Percentiles rank a stretch among this genome's conserved stretches.
phyloP scores from a whole-genome alignment of 2,888 invertebrate species.

The Elysia crispata region DNA sequence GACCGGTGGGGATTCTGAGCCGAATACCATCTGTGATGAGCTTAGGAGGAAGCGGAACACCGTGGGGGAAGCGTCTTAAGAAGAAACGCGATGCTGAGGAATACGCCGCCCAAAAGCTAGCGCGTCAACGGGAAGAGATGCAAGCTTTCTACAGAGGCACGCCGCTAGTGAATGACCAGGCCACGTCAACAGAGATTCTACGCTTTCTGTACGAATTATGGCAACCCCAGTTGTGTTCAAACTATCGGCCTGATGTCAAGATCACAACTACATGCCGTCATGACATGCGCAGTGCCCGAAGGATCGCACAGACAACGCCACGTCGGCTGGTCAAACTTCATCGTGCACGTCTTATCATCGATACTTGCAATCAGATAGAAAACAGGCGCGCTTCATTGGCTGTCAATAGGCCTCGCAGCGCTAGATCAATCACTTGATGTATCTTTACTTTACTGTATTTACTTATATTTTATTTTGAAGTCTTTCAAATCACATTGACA shows the following conservation, averaged over 20 bases:
- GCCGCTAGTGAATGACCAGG: constrained; percentile 32
- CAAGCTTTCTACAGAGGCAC: constrained; percentile 35
- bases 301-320: constrained; percentile 27
- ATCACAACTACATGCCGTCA: constrained; percentile 18
- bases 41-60: background rate
- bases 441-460: too few relatives aligned
- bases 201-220: constrained; percentile 41
- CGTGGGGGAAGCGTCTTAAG: constrained; percentile 18
- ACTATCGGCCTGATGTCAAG: constrained; percentile 17
- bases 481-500: too few relatives aligned
- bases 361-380: constrained; percentile 19
- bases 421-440: constrained; percentile 29
- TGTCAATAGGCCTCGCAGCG: constrained; percentile 14
- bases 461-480: too few relatives aligned
- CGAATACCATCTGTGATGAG: constrained; percentile 17
- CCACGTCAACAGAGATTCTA: constrained; percentile 41
- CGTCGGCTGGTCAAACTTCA: constrained; percentile 20
- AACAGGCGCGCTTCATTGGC: background rate
- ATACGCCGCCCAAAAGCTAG: constrained; percentile 17
- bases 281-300: constrained; percentile 16
- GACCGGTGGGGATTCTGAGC: background rate
- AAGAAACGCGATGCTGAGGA: constrained; percentile 6
- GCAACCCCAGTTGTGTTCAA: constrained; percentile 33
- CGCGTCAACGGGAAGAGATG: constrained; percentile 18
- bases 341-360: constrained; percentile 29